A percentile compares a stretch with the other conserved stretches of the same genome.
Conservation (phyloP, 2,797 vertebrate species). For the Phoeniculus purpureus region DNA sequence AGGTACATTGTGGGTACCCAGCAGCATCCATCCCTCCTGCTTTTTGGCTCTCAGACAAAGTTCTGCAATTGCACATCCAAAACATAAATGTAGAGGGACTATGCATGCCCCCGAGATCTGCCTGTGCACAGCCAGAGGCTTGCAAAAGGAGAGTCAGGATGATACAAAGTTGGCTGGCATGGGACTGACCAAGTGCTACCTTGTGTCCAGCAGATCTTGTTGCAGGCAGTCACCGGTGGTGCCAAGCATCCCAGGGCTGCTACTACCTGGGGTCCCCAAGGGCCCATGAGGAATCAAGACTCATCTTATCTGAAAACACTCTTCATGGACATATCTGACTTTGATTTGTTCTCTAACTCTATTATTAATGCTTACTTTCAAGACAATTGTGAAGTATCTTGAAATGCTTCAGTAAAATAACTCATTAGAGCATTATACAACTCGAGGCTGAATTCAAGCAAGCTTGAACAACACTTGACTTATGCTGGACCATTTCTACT, state of each 20-base stretch:
- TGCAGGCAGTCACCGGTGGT: neutral
- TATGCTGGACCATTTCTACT: fast-evolving
- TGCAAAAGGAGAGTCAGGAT: neutral
- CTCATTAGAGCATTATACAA: neutral
- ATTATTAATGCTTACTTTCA: neutral
- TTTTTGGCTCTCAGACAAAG: neutral
- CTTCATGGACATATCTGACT: neutral
- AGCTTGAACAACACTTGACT: neutral
- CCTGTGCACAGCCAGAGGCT: neutral
- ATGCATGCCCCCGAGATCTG: neutral
- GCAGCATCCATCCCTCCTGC: neutral
- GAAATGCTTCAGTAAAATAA: neutral
- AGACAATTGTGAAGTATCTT: neutral
- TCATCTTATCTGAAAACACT: neutral
- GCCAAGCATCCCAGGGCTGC: fast-evolving
- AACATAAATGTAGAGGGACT: neutral
- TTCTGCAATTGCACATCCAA: neutral
- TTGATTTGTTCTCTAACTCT: neutral
- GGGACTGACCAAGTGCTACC: fast-evolving
- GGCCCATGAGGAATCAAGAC: neutral
- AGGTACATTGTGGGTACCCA: neutral
- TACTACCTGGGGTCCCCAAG: fast-evolving
- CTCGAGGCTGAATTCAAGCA: neutral
- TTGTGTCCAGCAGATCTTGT: neutral
- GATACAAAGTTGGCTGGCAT: neutral